Conservation (phyloP, 2,113 vertebrate species). For the Microcebus ravelobensis region DNA sequence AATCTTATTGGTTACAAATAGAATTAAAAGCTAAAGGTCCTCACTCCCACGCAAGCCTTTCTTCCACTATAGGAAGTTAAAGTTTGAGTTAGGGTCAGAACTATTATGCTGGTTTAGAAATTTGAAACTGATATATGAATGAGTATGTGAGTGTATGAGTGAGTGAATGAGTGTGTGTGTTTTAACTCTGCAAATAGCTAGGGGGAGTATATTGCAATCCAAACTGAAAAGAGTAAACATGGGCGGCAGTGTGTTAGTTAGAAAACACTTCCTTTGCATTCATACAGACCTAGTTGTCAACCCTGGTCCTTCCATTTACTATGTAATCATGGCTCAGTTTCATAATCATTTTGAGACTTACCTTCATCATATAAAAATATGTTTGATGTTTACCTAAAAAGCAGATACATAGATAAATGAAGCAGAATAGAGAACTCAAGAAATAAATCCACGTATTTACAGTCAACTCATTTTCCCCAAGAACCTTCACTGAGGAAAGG, state of each 20-base stretch:
- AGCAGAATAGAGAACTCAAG: no score
- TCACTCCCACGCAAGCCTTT: neutral
- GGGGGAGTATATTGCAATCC: neutral
- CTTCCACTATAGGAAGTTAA: neutral
- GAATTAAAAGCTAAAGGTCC: neutral
- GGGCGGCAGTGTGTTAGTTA: neutral
- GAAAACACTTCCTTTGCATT: neutral
- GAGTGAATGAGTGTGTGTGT: neutral
- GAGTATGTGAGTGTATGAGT: neutral
- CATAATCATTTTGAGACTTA: neutral
- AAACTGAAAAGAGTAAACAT: neutral
- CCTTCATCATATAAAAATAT: neutral
- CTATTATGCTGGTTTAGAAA: neutral
- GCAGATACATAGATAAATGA: no score
- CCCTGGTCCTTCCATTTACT: neutral
- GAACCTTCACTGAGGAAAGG: no score
- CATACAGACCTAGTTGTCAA: neutral
- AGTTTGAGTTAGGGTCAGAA: neutral
- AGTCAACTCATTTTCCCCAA: no score
- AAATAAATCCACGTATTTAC: no score
- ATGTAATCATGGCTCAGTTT: neutral
- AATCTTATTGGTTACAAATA: neutral
- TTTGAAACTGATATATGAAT: neutral
- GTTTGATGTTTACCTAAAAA: neutral
- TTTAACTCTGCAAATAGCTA: neutral